These are phyloP conservation scores for Microcebus tavaratra DNA, from an alignment of 2,113 vertebrate genomes.

Conservation along the genomic window DNA sequence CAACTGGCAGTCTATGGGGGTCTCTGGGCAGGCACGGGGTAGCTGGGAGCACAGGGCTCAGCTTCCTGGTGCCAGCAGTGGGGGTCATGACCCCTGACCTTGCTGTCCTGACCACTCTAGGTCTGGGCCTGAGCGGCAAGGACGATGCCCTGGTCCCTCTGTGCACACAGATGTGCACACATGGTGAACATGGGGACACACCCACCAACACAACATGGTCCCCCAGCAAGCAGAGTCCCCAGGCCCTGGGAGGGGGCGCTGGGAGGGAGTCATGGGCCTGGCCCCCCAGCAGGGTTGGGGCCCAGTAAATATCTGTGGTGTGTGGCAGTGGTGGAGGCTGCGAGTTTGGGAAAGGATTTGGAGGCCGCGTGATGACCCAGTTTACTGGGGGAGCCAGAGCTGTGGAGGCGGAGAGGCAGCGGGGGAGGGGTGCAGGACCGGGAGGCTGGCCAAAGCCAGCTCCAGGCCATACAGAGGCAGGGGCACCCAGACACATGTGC, in stretches of 20 bases:
- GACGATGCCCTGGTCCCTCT: neutral
- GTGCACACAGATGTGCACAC: neutral
- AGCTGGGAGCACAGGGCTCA: neutral
- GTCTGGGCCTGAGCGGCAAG: neutral
- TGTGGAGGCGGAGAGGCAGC: neutral
- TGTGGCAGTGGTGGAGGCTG: neutral
- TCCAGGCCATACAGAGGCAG: fast-evolving
- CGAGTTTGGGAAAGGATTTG: no score
- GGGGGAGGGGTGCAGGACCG: neutral
- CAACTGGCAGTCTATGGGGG: no score
- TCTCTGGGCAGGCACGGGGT: neutral
- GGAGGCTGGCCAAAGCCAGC: neutral
- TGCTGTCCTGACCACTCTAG: fast-evolving
- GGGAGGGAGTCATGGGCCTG: neutral
- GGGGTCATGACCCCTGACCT: neutral
- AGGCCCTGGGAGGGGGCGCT: neutral
- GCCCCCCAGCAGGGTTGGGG: neutral
- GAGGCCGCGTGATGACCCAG: neutral
- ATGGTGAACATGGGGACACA: fast-evolving
- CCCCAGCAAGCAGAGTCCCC: neutral
- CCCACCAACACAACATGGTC: fast-evolving
- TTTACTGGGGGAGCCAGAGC: neutral
- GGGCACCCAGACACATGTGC: neutral
- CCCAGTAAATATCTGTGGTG: neutral
- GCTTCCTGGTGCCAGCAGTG: neutral